Percentiles rank a stretch among this genome's conserved stretches.
phyloP scores from a whole-genome alignment of 2,888 invertebrate species.

The Clanis bilineata region DNA sequence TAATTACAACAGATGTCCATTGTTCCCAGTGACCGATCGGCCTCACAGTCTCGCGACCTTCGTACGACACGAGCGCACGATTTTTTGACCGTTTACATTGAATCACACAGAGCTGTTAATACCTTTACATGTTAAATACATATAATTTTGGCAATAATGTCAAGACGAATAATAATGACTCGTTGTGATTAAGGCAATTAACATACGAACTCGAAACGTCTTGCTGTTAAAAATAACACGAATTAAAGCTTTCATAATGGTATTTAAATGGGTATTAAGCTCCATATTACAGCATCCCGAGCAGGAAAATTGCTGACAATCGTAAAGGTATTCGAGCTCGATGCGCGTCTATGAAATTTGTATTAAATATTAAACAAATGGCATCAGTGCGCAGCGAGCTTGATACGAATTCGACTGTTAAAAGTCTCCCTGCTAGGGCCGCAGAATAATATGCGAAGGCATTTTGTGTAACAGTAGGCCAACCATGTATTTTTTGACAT shows the following conservation, averaged over 20 bases:
- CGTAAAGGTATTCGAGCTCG: too few species aligned
- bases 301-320: too few species aligned
- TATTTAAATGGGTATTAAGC: conserved; percentile 5
- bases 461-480: too few species aligned
- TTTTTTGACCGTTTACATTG: conserved; percentile 65
- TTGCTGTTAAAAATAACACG: conserved; percentile 5
- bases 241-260: neutral
- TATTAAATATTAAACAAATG: too few species aligned
- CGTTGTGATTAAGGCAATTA: conserved; percentile 13
- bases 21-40: conserved; percentile 75
- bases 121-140: conserved; percentile 14
- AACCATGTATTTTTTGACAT: too few species aligned
- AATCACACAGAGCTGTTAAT: conserved; percentile 44
- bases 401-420: too few species aligned
- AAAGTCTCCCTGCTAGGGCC: too few species aligned
- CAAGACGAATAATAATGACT: conserved; percentile 19
- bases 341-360: too few species aligned
- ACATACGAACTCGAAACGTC: conserved; percentile 5
- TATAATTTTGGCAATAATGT: conserved; percentile 17
- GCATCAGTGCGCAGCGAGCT: too few species aligned
- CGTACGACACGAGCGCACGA: conserved; percentile 67
- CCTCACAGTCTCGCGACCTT: conserved; percentile 69
- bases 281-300: neutral
- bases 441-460: too few species aligned
- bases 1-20: conserved; percentile 80